Evolutionary conservation across 1,140 invertebrate species (phyloP), one percentile per base, ranked within the genome.

Genomic region (Goniozus legneri): DNA sequence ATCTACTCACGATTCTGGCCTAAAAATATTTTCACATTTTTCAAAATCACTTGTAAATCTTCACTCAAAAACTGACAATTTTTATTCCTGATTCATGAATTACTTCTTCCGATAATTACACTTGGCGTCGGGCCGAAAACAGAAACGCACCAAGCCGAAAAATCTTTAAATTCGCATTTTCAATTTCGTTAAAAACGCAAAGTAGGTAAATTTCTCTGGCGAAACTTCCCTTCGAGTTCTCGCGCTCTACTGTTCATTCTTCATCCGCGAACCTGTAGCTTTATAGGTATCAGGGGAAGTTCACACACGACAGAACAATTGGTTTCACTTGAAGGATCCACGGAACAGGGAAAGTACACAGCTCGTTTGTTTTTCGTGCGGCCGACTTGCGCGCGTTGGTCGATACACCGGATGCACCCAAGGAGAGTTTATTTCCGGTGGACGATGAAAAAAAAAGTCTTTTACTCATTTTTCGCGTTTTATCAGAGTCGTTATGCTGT

Each of bases 301-400:
- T 73, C 65, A 62, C 67, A 69, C 63, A 55, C 56, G 56, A 64
- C 43, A 54, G 64, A 71, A 72, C 65, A 76, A 75, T 74, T 54
- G 62, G 69, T 75, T 72, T 75, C 71, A 69, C 71, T 74, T 44
- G 42, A 52, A 18, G 48, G 49, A 64, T 70, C 57, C 52, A 46
- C 37, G 46, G n/a, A 59, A 46, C 47, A 73, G 71, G 64, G 73
- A 76, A 75, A 76, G 73, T 74, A 63, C n/a, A n/a, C 52, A 56
- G 13, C 27, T 21, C 33, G 43, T 52, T 44, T 48, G 47, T 53
- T 44, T 51, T 60, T 47, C 34, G 34, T 44, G 18, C 21, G 7
- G 8, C 14, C 27, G 15, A 37, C 35, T 24, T 34, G 39, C n/a
- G 8, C 42, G 22, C 43, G 30, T 52, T 43, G 27, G 37, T 44